Conservation (phyloP, 2,888 invertebrate genomes). For the Hyalella azteca region DNA sequence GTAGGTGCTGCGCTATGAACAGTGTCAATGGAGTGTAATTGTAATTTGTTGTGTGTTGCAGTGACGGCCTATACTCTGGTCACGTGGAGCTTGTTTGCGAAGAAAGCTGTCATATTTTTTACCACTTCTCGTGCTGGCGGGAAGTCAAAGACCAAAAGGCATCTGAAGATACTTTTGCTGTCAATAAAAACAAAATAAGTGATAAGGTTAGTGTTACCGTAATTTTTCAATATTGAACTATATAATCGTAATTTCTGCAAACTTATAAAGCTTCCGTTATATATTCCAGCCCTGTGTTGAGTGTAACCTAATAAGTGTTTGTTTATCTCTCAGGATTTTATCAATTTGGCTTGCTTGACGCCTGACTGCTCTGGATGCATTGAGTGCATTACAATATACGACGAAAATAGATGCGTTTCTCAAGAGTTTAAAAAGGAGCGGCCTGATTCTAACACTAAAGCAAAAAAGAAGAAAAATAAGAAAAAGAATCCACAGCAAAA, state of each 20-base stretch:
- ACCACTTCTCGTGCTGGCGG: constrained; percentile 54
- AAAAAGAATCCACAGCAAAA: background rate
- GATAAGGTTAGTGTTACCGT: constrained; percentile 24
- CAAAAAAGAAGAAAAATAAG: constrained; percentile 23
- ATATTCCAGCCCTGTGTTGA: too few relatives aligned
- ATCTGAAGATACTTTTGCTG: constrained; percentile 33
- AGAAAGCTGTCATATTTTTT: constrained; percentile 48
- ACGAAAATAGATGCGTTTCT: constrained; percentile 31
- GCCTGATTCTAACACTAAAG: background rate
- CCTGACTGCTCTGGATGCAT: constrained; percentile 55
- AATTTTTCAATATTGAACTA: too few relatives aligned
- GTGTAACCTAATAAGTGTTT: background rate
- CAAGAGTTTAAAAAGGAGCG: constrained; percentile 21
- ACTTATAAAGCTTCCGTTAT: too few relatives aligned
- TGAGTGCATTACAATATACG: constrained; percentile 43
- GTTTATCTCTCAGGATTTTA: constrained; percentile 47
- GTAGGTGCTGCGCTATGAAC: background rate
- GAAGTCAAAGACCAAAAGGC: constrained; percentile 44
- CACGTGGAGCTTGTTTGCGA: constrained; percentile 53
- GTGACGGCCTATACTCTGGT: constrained; percentile 49
- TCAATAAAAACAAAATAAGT: constrained; percentile 43
- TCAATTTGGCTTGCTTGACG: constrained; percentile 44
- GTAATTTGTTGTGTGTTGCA: constrained; percentile 15
- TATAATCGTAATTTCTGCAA: too few relatives aligned
- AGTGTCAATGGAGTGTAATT: background rate